phyloP scores from a whole-genome alignment of 2,797 vertebrate genomes.

The Pangasius mekongensis region DNA sequence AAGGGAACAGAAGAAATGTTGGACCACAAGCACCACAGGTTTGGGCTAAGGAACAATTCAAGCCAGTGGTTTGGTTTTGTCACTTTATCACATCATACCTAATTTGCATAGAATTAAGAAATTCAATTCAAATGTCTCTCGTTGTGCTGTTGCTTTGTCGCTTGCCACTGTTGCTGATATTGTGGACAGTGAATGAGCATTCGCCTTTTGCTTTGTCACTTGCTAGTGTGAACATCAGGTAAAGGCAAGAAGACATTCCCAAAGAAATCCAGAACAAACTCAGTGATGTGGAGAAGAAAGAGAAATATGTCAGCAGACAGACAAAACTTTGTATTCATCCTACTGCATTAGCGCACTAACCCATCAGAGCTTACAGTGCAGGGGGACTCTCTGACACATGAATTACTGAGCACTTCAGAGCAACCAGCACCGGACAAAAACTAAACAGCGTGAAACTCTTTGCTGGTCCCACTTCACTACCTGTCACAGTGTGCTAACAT shows the following conservation, averaged over 20 bases:
- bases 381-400: constrained; percentile 1
- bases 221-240: background rate
- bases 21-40: background rate
- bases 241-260: background rate
- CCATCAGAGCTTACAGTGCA: background rate
- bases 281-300: background rate
- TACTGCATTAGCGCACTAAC: background rate
- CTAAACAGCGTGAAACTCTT: constrained; percentile 22
- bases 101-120: background rate
- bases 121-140: background rate
- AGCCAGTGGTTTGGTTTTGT: background rate
- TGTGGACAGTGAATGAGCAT: background rate
- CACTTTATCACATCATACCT: background rate
- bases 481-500: constrained; percentile 26
- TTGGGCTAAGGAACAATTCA: background rate
- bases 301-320: background rate
- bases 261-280: background rate
- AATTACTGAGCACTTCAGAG: constrained; percentile 32
- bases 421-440: constrained; percentile 25
- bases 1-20: background rate
- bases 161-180: background rate
- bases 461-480: background rate
- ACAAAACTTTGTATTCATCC: background rate
- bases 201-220: background rate
- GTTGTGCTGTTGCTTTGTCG: background rate